Conservation (phyloP, 2,888 invertebrate genomes). For the Calameuta filiformis region DNA sequence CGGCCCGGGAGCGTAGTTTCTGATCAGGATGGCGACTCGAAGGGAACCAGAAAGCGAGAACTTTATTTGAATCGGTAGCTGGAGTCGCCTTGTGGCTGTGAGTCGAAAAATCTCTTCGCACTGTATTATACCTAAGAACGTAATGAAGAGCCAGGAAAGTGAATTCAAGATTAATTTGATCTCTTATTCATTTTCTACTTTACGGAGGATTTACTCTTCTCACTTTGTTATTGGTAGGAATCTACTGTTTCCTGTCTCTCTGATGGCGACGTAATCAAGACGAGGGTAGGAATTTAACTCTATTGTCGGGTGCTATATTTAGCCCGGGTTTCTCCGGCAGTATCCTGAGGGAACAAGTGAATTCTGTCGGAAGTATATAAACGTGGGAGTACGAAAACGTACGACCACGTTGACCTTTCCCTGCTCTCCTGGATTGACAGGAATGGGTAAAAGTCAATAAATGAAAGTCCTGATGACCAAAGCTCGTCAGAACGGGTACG, state of each 20-base stretch:
- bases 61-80: too few species aligned
- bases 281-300: background rate
- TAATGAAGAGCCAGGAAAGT: background rate
- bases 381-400: background rate
- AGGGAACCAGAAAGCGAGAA: too few species aligned
- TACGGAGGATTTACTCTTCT: background rate
- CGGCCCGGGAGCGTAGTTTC: too few species aligned
- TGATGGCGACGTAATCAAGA: too few species aligned
- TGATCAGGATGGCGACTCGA: too few species aligned
- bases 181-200: background rate
- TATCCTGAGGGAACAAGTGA: background rate
- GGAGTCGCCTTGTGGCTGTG: too few species aligned
- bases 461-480: too few species aligned
- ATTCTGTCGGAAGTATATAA: background rate
- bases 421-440: background rate
- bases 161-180: background rate
- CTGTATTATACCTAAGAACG: background rate
- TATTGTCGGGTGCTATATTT: background rate
- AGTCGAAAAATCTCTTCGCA: too few species aligned
- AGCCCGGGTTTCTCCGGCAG: background rate
- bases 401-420: background rate
- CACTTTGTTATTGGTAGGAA: background rate
- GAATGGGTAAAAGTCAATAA: too few species aligned
- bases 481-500: too few species aligned
- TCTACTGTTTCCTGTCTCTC: background rate